Evolutionary conservation across 2,888 invertebrate genomes (phyloP).

Genomic region (Isotomurus palustris): DNA sequence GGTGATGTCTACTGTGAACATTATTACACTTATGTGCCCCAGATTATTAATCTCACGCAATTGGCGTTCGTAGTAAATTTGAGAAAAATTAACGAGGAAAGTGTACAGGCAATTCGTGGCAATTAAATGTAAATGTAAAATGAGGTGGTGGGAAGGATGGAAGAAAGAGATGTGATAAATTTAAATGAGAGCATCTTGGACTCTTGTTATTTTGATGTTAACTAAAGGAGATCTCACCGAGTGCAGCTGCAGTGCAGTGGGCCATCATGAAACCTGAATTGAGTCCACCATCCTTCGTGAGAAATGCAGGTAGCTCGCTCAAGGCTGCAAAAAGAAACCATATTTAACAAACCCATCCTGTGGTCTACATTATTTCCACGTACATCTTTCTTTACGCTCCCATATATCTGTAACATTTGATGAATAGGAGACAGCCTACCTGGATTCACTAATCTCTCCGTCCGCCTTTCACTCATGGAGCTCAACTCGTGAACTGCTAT

Average conservation of each 20-base stretch:
- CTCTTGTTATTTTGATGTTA: too few relatives aligned
- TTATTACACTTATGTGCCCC: neutral
- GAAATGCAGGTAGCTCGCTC: slow-evolving; percentile 62
- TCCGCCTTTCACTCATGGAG: slow-evolving; percentile 62
- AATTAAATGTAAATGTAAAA: neutral
- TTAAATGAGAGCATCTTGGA: too few relatives aligned
- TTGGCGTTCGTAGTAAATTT: too few relatives aligned
- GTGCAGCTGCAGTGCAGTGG: slow-evolving; percentile 62
- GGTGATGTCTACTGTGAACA: neutral
- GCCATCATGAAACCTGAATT: slow-evolving; percentile 67
- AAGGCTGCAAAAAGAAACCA: slow-evolving; percentile 50
- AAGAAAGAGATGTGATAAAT: too few relatives aligned
- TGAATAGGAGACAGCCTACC: slow-evolving; percentile 48
- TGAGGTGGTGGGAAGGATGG: neutral
- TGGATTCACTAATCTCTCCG: slow-evolving; percentile 62
- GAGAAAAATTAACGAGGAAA: too few relatives aligned
- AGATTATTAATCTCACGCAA: neutral
- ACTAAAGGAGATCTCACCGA: slow-evolving; percentile 53
- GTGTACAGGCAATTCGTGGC: too few relatives aligned
- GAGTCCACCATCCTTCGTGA: slow-evolving; percentile 62
- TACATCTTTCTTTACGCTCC: neutral
- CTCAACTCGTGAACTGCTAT: slow-evolving; percentile 63
- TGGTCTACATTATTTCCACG: neutral
- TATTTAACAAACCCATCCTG: neutral
- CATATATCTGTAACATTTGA: too few relatives aligned